A percentile compares a stretch with the other conserved stretches of the same genome.
These are phyloP conservation scores for Oostethus manadensis DNA, from an alignment of 2,113 vertebrate genomes.

Conservation along the genomic window DNA sequence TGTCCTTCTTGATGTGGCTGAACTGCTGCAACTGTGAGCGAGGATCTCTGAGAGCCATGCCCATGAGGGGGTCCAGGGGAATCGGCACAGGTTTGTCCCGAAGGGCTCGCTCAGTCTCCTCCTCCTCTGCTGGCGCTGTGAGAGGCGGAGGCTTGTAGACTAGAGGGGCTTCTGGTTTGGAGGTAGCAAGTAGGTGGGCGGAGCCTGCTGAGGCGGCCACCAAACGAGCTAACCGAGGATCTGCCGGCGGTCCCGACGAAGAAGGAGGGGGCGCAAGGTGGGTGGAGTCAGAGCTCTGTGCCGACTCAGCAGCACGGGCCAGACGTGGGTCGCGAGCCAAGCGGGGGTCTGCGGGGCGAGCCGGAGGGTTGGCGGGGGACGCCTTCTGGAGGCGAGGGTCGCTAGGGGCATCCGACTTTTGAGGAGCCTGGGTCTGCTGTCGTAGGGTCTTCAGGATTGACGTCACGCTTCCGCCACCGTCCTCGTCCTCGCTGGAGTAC, in stretches of 20 bases:
- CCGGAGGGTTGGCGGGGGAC: slow-evolving; percentile 26
- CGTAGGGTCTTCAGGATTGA: slow-evolving; percentile 88
- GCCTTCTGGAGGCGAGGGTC: slow-evolving; percentile 84
- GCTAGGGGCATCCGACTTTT: slow-evolving; percentile 45
- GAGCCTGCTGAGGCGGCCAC: slow-evolving; percentile 29
- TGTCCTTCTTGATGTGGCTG: slow-evolving; percentile 92
- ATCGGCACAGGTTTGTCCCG: slow-evolving; percentile 84
- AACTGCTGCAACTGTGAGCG: slow-evolving; percentile 87
- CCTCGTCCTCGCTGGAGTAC: slow-evolving; percentile 96
- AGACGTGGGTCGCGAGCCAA: slow-evolving; percentile 83
- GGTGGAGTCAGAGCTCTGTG: slow-evolving; percentile 39
- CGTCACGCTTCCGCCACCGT: slow-evolving; percentile 87
- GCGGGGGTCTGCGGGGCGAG: slow-evolving; percentile 81
- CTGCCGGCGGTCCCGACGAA: slow-evolving; percentile 64
- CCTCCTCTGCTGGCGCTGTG: slow-evolving; percentile 73
- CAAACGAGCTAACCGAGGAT: slow-evolving; percentile 67
- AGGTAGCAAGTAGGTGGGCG: slow-evolving; percentile 5
- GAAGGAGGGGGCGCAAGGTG: slow-evolving; percentile 35
- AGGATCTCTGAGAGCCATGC: slow-evolving; percentile 79
- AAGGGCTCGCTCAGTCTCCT: slow-evolving; percentile 81
- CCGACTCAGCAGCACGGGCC: slow-evolving; percentile 60
- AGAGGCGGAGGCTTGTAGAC: slow-evolving; percentile 67
- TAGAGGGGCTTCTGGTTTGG: slow-evolving; percentile 60
- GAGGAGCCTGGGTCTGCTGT: slow-evolving; percentile 76
- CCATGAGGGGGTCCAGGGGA: slow-evolving; percentile 81